These are phyloP conservation scores for Apeira syringaria DNA, from an alignment of 2,888 invertebrate species.

Conservation along the genomic window DNA sequence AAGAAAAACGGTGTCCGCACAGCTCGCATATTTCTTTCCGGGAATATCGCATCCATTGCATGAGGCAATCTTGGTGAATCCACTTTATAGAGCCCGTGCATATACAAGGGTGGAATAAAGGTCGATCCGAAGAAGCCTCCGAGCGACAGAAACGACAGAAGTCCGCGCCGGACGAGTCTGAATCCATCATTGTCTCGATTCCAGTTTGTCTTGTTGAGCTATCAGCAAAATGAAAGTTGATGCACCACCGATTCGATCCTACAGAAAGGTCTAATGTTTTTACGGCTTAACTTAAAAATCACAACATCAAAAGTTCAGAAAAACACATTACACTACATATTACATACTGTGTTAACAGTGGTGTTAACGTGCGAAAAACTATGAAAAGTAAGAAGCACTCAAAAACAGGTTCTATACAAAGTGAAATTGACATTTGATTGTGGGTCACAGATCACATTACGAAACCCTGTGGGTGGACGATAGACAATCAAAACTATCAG, in stretches of 20 bases:
- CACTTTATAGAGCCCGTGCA: slow-evolving; percentile 99
- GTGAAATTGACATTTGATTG: too few relatives aligned
- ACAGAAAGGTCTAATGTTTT: too few relatives aligned
- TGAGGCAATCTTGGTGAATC: slow-evolving; percentile 99
- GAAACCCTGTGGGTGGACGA: too few relatives aligned
- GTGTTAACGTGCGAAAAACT: too few relatives aligned
- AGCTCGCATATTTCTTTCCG: slow-evolving; percentile 99
- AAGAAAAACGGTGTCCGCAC: slow-evolving; percentile 98
- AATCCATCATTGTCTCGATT: slow-evolving; percentile 75
- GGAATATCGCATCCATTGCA: slow-evolving; percentile 99
- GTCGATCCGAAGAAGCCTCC: slow-evolving; percentile 95
- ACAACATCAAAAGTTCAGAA: too few relatives aligned
- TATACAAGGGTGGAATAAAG: slow-evolving; percentile 98
- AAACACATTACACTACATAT: too few relatives aligned
- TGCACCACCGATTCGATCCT: slow-evolving; percentile 17
- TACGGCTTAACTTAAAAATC: too few relatives aligned
- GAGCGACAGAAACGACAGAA: slow-evolving; percentile 99
- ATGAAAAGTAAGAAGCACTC: too few relatives aligned
- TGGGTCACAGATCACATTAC: too few relatives aligned
- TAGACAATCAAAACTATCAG: too few relatives aligned
- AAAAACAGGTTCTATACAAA: too few relatives aligned
- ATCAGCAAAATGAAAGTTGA: slow-evolving; percentile 57
- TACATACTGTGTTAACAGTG: too few relatives aligned
- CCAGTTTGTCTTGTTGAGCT: slow-evolving; percentile 70
- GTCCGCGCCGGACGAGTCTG: slow-evolving; percentile 87